Percentiles rank a stretch among this genome's conserved stretches.
Evolutionary conservation across 1,140 invertebrate species (phyloP).

Genomic region (Ruditapes philippinarum): DNA sequence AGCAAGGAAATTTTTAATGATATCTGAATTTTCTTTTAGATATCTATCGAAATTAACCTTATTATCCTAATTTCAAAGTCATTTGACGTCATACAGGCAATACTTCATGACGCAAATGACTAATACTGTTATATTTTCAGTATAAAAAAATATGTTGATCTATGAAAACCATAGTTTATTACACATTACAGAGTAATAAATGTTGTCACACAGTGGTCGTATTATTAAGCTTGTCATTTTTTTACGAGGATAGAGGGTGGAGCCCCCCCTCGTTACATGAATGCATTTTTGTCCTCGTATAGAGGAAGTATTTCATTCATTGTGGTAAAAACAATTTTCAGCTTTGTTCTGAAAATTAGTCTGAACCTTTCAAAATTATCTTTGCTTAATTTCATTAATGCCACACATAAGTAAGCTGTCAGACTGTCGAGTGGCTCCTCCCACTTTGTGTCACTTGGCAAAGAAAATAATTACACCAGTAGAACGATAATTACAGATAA

Average conservation of each 20-base stretch:
- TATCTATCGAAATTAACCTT: neutral
- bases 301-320: neutral
- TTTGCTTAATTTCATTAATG: neutral
- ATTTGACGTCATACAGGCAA: neutral
- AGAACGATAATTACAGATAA: no score
- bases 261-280: neutral
- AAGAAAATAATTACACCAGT: no score
- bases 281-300: neutral
- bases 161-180: neutral
- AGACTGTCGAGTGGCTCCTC: neutral
- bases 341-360: neutral
- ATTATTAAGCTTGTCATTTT: neutral
- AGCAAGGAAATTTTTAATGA: no score
- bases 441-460: neutral
- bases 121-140: neutral
- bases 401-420: neutral
- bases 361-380: neutral
- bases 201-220: neutral
- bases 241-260: conserved; percentile 19
- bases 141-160: no score
- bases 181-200: neutral
- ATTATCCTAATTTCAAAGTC: neutral
- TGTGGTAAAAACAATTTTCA: neutral
- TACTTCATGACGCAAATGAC: neutral
- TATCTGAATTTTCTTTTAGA: neutral